phyloP scores from a whole-genome alignment of 2,888 invertebrate species.

The Sipha maydis region DNA sequence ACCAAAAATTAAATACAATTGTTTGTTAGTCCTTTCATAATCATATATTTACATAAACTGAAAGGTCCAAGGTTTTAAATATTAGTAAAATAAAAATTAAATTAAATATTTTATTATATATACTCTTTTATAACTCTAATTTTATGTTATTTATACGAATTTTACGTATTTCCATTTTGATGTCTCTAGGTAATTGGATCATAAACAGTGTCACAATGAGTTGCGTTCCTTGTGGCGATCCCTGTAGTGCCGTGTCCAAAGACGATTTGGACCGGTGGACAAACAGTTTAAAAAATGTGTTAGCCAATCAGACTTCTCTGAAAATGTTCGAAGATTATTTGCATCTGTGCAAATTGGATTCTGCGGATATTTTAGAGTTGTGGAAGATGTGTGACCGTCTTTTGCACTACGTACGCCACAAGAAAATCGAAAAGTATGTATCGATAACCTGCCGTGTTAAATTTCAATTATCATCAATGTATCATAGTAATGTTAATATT shows the following conservation, averaged over 20 bases:
- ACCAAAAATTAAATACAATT: no score
- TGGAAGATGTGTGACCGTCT: conserved; percentile 52
- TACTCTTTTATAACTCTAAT: no score
- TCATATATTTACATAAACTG: no score
- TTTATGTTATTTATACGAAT: no score
- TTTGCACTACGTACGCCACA: conserved; percentile 26
- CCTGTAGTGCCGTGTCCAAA: conserved; percentile 49
- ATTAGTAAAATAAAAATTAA: no score
- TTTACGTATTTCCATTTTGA: no score
- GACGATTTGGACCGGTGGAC: conserved; percentile 55
- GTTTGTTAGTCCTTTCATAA: no score
- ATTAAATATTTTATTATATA: no score
- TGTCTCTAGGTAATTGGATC: neutral
- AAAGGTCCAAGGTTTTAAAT: no score
- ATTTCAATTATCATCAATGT: neutral
- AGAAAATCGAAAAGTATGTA: conserved; percentile 37
- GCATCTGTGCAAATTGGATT: conserved; percentile 40
- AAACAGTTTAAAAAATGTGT: conserved; percentile 50
- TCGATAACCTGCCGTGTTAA: neutral
- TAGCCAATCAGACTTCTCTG: conserved; percentile 31
- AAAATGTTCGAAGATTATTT: conserved; percentile 46
- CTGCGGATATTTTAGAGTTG: conserved; percentile 28
- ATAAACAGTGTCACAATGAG: conserved; percentile 13
- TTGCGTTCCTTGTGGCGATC: conserved; percentile 47
- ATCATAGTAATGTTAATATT: neutral